These are phyloP conservation scores for Lophotriccus pileatus DNA, from an alignment of 2,797 vertebrate species.

Conservation along the genomic window DNA sequence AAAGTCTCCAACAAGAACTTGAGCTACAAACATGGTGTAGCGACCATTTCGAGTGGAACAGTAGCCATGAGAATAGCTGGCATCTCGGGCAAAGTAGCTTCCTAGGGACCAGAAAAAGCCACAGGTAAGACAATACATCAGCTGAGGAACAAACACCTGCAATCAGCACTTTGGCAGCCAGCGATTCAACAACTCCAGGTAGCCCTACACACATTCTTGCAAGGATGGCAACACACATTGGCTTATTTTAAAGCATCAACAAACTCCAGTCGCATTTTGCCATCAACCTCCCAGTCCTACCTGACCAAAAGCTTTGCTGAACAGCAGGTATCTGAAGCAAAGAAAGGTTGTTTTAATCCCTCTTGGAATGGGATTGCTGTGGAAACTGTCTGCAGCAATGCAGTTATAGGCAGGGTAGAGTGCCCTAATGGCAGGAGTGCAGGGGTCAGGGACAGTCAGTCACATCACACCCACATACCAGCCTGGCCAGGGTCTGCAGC, in stretches of 20 bases:
- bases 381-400: not conserved
- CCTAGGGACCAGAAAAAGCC: slow-evolving; percentile 74
- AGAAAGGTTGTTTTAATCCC: not conserved
- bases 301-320: not conserved
- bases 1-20: slow-evolving; percentile 88
- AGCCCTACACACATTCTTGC: not conserved
- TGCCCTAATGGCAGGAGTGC: not conserved
- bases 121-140: not conserved
- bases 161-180: not conserved
- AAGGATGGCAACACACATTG: rapidly evolving
- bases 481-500: not conserved
- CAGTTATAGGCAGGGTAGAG: not conserved
- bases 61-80: slow-evolving; percentile 87
- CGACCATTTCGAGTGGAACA: slow-evolving; percentile 22
- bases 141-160: not conserved
- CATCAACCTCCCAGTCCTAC: not conserved
- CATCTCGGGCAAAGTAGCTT: slow-evolving; percentile 93
- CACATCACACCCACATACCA: not conserved
- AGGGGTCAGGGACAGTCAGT: not conserved
- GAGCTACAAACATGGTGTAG: slow-evolving; percentile 85
- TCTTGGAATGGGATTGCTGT: not conserved
- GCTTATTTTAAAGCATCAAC: not conserved
- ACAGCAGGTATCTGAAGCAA: not conserved
- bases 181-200: not conserved
- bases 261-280: not conserved